phyloP scores from a whole-genome alignment of 2,797 vertebrate genomes.

The Enteromius thamalakanensis region DNA sequence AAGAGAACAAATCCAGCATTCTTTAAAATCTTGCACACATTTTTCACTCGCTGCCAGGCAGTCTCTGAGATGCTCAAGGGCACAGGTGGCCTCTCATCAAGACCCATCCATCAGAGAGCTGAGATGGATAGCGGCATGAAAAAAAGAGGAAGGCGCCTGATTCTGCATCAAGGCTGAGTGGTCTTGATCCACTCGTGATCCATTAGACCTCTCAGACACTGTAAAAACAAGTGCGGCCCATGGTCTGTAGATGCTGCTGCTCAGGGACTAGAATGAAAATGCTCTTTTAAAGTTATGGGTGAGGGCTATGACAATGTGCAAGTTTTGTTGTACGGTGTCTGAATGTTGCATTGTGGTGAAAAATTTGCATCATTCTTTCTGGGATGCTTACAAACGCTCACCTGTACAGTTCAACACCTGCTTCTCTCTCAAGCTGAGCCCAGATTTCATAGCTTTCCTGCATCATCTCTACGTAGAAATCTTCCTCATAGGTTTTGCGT shows the following conservation, averaged over 20 bases:
- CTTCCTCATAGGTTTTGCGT: conserved; percentile 82
- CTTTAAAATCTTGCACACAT: conserved; percentile 48
- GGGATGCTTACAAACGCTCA: conserved; percentile 58
- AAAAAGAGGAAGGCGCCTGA: conserved; percentile 34
- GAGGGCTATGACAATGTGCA: conserved; percentile 11
- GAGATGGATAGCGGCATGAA: conserved; percentile 35
- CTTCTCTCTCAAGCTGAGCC: conserved; percentile 82
- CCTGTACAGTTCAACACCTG: conserved; percentile 82
- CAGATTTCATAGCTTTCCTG: conserved; percentile 84
- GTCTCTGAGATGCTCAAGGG: conserved; percentile 64
- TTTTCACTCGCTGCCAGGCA: conserved; percentile 54
- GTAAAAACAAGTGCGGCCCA: conserved; percentile 16
- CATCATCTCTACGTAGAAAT: conserved; percentile 87
- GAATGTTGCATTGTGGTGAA: background rate
- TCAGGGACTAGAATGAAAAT: background rate
- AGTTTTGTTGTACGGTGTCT: background rate
- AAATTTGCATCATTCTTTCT: background rate
- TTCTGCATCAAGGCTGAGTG: conserved; percentile 55
- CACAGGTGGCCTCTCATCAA: conserved; percentile 65
- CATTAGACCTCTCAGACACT: conserved; percentile 52
- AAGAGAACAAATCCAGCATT: conserved; percentile 37
- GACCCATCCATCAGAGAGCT: conserved; percentile 66
- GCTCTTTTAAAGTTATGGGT: background rate
- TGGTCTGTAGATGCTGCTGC: background rate
- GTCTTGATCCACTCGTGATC: conserved; percentile 51